Percentiles rank a stretch among this genome's conserved stretches.
phyloP scores from a whole-genome alignment of 1,140 invertebrate genomes.

The Ceratina australensis region DNA sequence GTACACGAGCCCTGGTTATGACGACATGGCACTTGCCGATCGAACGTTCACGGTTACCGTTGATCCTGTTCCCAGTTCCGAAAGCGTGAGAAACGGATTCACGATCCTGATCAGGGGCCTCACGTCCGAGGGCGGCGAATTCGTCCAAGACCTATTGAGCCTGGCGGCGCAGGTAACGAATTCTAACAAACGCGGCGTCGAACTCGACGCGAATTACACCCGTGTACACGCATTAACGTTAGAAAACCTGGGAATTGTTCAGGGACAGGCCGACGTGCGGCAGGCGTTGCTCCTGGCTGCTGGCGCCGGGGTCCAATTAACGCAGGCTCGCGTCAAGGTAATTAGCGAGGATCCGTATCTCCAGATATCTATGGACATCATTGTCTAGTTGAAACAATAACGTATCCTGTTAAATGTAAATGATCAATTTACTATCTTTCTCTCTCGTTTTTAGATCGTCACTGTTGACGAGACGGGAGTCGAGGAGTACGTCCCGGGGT shows the following conservation, averaged over 20 bases:
- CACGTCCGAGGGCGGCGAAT: constrained; percentile 64
- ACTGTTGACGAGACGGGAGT: constrained; percentile 69
- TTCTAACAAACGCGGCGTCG: too few species aligned
- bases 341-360: too few species aligned
- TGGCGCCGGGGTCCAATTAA: constrained; percentile 65
- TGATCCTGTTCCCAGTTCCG: constrained; percentile 58
- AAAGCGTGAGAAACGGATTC: constrained; percentile 69
- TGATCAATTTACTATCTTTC: too few species aligned
- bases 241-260: too few species aligned
- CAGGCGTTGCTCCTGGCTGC: constrained; percentile 60
- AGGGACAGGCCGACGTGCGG: constrained; percentile 63
- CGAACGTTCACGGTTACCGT: too few species aligned
- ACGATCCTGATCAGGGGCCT: constrained; percentile 66
- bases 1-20: too few species aligned
- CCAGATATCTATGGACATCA: too few species aligned
- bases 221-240: too few species aligned
- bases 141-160: constrained; percentile 68
- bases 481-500: constrained; percentile 77
- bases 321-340: constrained; percentile 69
- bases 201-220: too few species aligned
- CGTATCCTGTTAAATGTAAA: too few species aligned
- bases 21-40: too few species aligned
- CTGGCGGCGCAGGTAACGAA: constrained; percentile 70
- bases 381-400: too few species aligned
- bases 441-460: constrained; percentile 64